Evolutionary conservation across 2,797 vertebrate genomes (phyloP).

Genomic region (Saxicola maurus): DNA sequence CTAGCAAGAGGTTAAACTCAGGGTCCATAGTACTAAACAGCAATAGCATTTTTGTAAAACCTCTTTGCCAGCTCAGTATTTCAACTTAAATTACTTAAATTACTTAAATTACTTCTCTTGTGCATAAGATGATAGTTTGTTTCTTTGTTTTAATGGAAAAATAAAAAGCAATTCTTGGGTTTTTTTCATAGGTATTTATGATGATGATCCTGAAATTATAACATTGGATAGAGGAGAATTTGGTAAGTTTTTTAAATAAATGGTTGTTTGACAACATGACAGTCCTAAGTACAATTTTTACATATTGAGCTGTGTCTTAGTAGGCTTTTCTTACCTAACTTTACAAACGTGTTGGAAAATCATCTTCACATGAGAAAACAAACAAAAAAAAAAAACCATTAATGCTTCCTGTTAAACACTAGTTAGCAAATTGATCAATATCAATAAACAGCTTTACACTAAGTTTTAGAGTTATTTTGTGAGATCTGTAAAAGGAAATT

Average conservation of each 20-base stretch:
- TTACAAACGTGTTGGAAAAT: not conserved
- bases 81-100: not conserved
- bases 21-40: not conserved
- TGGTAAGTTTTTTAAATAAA: conserved; percentile 76
- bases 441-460: not conserved
- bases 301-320: not conserved
- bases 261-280: not conserved
- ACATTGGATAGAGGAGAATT: conserved; percentile 95
- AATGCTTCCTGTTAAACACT: not conserved
- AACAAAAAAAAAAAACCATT: not conserved
- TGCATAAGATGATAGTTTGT: not conserved
- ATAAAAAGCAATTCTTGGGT: not conserved
- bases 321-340: not conserved
- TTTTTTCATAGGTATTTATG: conserved; percentile 88
- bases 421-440: not conserved
- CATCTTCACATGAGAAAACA: not conserved
- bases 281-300: not conserved
- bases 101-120: too few relatives aligned
- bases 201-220: conserved; percentile 94
- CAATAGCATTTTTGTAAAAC: not conserved
- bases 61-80: not conserved
- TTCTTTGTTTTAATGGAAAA: not conserved
- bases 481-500: not conserved
- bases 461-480: not conserved
- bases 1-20: not conserved